phyloP scores from a whole-genome alignment of 2,888 invertebrate genomes.

The Cabera pusaria region DNA sequence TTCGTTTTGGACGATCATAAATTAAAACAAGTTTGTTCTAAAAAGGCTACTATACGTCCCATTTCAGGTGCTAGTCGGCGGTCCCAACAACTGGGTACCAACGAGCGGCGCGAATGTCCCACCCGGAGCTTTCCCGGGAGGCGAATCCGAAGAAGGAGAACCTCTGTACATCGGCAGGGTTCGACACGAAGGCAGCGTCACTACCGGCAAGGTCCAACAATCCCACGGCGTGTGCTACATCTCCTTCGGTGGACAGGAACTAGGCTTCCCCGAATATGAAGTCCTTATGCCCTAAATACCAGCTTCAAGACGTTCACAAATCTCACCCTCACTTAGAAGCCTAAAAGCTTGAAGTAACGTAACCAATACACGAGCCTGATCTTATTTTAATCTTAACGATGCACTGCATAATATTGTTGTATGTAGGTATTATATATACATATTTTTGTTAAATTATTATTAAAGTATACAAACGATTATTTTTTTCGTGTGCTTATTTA shows the following conservation, averaged over 20 bases:
- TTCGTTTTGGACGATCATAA: too few relatives aligned
- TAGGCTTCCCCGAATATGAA: conserved; percentile 92
- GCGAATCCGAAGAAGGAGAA: conserved; percentile 90
- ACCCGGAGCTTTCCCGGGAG: conserved; percentile 88
- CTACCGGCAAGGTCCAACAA: conserved; percentile 92
- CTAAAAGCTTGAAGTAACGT: too few relatives aligned
- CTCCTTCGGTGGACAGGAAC: conserved; percentile 90
- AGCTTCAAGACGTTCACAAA: neutral
- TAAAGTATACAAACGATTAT: conserved; percentile 26
- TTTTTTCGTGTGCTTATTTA: too few relatives aligned
- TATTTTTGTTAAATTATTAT: conserved; percentile 38
- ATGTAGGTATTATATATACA: conserved; percentile 31
- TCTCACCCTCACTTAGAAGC: conserved; percentile 24
- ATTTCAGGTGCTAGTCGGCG: conserved; percentile 81
- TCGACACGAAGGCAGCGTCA: conserved; percentile 89
- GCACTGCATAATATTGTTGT: conserved; percentile 49
- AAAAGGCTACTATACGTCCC: too few relatives aligned
- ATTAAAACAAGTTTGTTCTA: too few relatives aligned
- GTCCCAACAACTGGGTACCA: conserved; percentile 87
- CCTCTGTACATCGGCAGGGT: conserved; percentile 91
- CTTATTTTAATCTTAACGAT: conserved; percentile 34
- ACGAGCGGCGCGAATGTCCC: conserved; percentile 87
- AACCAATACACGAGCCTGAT: conserved; percentile 40
- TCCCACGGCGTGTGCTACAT: conserved; percentile 93
- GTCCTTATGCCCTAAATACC: conserved; percentile 82